Conservation (phyloP, 2,797 vertebrate genomes). For the Typhlichthys eigenmanni region DNA sequence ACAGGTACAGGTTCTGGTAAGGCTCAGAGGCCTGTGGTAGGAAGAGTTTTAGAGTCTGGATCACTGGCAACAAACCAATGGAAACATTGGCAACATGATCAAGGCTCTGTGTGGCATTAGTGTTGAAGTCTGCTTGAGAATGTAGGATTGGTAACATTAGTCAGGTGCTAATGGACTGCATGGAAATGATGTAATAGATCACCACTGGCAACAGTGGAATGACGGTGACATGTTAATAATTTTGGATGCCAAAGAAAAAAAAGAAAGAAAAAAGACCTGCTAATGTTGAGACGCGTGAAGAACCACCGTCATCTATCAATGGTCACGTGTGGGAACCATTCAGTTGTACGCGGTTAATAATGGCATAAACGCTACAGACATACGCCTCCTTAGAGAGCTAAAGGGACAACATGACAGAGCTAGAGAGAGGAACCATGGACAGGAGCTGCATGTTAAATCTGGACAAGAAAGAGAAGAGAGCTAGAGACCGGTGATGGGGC, state of each 20-base stretch:
- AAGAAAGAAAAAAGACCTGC: background rate
- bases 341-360: background rate
- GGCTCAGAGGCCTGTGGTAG: slow-evolving; percentile 2
- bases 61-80: slow-evolving; percentile 19
- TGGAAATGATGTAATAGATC: slow-evolving; percentile 58
- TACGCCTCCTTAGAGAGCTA: no score
- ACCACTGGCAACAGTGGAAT: slow-evolving; percentile 41
- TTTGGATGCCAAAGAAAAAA: slow-evolving; percentile 8
- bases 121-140: slow-evolving; percentile 35
- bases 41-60: slow-evolving; percentile 16
- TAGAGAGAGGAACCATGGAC: background rate
- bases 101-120: slow-evolving; percentile 27
- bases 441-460: background rate
- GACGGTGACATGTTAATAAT: slow-evolving; percentile 37
- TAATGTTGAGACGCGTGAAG: background rate
- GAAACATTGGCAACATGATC: slow-evolving; percentile 33
- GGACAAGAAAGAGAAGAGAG: background rate
- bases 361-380: no score
- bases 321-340: background rate
- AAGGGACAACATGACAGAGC: no score
- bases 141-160: slow-evolving; percentile 59
- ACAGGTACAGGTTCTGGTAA: slow-evolving; percentile 44
- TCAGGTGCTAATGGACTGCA: slow-evolving; percentile 50
- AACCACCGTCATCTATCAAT: background rate
- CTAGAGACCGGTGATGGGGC: slow-evolving; percentile 15